A percentile compares a stretch with the other conserved stretches of the same genome.
phyloP scores from a whole-genome alignment of 35 echinoderm and acorn worm genomes.

The Stichopus chloronotus region DNA sequence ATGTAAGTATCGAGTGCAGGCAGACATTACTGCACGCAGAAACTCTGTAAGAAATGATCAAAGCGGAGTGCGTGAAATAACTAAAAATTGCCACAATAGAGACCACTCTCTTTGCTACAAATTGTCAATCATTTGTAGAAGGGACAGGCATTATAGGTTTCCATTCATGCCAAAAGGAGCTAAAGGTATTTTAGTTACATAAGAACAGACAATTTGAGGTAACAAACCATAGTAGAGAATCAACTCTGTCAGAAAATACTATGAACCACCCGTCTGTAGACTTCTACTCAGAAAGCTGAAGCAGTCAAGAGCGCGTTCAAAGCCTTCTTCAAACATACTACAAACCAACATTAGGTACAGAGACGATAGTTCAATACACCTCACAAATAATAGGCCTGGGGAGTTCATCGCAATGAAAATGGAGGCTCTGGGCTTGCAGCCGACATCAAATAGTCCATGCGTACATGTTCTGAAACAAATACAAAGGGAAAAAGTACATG shows the following conservation, averaged over 20 bases:
- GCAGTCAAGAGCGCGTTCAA: constrained; percentile 49
- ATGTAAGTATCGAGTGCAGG: constrained; percentile 4
- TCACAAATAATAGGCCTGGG: constrained; percentile 45
- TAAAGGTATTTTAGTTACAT: background rate
- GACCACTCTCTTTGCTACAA: background rate
- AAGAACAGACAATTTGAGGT: background rate
- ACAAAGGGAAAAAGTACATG: background rate
- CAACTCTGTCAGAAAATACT: background rate
- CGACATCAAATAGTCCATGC: background rate
- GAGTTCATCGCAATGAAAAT: constrained; percentile 28
- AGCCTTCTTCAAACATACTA: constrained; percentile 30
- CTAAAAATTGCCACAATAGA: background rate
- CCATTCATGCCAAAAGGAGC: background rate
- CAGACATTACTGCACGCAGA: background rate
- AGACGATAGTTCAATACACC: constrained; percentile 68
- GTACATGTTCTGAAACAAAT: background rate
- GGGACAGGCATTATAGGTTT: background rate
- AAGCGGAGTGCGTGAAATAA: background rate
- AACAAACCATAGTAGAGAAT: background rate
- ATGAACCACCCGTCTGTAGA: constrained; percentile 15
- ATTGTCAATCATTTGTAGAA: background rate
- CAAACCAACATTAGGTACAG: constrained; percentile 31
- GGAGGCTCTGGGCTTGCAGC: background rate
- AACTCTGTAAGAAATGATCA: background rate
- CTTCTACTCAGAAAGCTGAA: constrained; percentile 55